Conservation (phyloP, 1,140 invertebrate species). For the Spodoptera litura region DNA sequence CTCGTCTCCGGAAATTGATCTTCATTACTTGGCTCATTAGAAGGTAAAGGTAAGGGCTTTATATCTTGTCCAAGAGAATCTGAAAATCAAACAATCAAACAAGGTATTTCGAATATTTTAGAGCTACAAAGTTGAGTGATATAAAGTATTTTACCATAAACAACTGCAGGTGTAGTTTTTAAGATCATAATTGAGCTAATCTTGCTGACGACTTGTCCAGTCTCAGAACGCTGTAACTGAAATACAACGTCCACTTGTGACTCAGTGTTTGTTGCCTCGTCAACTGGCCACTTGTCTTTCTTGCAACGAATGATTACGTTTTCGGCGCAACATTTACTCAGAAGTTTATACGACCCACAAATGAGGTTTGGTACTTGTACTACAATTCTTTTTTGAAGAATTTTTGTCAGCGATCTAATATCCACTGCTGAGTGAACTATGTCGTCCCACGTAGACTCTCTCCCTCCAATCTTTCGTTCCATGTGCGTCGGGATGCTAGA, state of each 20-base stretch:
- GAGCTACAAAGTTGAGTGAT: neutral
- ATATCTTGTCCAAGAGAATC: neutral
- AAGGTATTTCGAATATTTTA: neutral
- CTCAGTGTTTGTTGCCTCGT: conserved; percentile 40
- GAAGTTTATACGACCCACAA: conserved; percentile 66
- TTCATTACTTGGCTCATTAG: conserved; percentile 24
- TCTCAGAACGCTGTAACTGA: conserved; percentile 62
- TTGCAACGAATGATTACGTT: conserved; percentile 72
- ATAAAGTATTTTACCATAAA: conserved; percentile 37
- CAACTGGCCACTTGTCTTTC: conserved; percentile 51
- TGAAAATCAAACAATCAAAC: conserved; percentile 18
- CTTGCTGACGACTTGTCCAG: conserved; percentile 63
- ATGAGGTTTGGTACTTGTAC: conserved; percentile 74
- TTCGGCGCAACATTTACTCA: conserved; percentile 63
- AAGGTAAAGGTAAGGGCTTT: conserved; percentile 10
- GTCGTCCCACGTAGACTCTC: conserved; percentile 68
- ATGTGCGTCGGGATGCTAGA: conserved; percentile 67
- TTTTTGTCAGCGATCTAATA: conserved; percentile 70
- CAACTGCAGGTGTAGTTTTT: conserved; percentile 49
- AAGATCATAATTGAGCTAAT: conserved; percentile 71
- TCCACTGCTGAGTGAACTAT: conserved; percentile 77
- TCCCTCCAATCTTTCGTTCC: conserved; percentile 55
- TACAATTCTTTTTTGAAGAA: conserved; percentile 76
- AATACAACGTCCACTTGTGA: conserved; percentile 67
- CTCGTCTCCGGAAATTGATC: neutral